A percentile compares a stretch with the other conserved stretches of the same genome.
Conservation (phyloP, 2,113 vertebrate species). For the Peromyscus californicus region DNA sequence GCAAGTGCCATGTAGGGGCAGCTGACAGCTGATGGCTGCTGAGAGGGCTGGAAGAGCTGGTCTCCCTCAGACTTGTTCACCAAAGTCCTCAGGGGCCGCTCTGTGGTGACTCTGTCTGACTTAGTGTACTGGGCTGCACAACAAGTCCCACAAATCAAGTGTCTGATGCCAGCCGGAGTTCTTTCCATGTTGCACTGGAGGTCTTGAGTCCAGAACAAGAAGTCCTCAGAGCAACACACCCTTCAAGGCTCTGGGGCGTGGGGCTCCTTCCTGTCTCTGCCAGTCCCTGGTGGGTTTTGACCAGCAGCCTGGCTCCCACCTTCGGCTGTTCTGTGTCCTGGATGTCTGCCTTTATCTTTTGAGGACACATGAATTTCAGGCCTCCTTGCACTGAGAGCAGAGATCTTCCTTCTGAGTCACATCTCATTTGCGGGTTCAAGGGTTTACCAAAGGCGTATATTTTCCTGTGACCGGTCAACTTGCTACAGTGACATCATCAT, state of each 20-base stretch:
- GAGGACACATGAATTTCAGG: too few relatives aligned
- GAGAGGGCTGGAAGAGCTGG: fast-evolving
- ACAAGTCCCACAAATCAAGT: fast-evolving
- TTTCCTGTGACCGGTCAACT: too few relatives aligned
- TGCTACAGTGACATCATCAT: too few relatives aligned
- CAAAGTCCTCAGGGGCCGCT: fast-evolving
- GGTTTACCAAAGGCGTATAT: fast-evolving
- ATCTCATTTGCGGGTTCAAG: not conserved
- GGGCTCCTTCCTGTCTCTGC: not conserved
- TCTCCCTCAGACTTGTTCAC: not conserved
- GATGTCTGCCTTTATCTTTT: not conserved
- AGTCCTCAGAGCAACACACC: fast-evolving
- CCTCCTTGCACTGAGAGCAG: not conserved
- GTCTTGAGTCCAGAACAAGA: not conserved
- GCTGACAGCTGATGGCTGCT: fast-evolving
- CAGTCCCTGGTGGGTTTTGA: not conserved
- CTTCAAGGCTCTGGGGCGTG: not conserved
- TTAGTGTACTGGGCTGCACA: fast-evolving
- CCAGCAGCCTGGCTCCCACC: fast-evolving
- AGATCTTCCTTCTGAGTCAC: too few relatives aligned
- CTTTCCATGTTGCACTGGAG: not conserved
- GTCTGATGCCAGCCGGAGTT: not conserved
- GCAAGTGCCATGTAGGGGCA: fast-evolving
- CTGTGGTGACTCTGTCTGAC: fast-evolving
- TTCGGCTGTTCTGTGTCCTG: not conserved